Base-by-base conservation (phyloP, 2,888 invertebrate genomes). In the Leptopilina drosophilae region DNA sequence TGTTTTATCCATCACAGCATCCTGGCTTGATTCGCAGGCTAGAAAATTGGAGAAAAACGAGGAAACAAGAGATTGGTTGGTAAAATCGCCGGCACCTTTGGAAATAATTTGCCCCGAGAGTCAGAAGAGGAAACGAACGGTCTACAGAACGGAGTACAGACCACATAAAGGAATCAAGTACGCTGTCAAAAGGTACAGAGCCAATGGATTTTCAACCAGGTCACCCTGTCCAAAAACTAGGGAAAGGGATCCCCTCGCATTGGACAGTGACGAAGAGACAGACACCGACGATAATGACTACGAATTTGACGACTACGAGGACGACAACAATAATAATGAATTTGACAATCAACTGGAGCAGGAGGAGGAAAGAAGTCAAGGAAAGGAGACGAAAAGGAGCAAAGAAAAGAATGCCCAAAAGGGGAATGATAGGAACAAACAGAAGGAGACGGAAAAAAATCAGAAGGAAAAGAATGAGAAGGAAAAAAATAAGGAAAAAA, bases 201-300 rank as follows among this genome's bases (percentile, higher is more conserved):
- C 69, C 15, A 42, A 49, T 15, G 69, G 69, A 26, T 49, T 69
- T 69, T 26, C 49, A 1, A 69, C 69, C 6, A 46, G 69, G 53
- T 69, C 69, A 7, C 69, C 69, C 12, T 26, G 20, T 20, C 46
- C 26, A 20, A 20, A 7, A 53, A 8, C 2, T 26, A 49, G 12
- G 8, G 49, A 49, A 0, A 3, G 26, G 8, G 20, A 26, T 11
- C 15, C 46, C 2, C 59, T 59, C 4, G 15, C 15, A 6, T n/a
- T 15, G 5, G 7, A 15, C 8, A 15, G 15, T 59, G 59, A 59
- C 59, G n/a, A 59, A 1, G 49, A 20, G 5, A 11, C 20, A 4
- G 46, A 69, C 5, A 33, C 33, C 8, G 20, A 7, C 53, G 49
- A 69, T 49, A 12, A 69, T 46, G 14, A 49, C 7, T 20, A 53